phyloP scores from a whole-genome alignment of 2,113 vertebrate species.

The Laterallus jamaicensis region DNA sequence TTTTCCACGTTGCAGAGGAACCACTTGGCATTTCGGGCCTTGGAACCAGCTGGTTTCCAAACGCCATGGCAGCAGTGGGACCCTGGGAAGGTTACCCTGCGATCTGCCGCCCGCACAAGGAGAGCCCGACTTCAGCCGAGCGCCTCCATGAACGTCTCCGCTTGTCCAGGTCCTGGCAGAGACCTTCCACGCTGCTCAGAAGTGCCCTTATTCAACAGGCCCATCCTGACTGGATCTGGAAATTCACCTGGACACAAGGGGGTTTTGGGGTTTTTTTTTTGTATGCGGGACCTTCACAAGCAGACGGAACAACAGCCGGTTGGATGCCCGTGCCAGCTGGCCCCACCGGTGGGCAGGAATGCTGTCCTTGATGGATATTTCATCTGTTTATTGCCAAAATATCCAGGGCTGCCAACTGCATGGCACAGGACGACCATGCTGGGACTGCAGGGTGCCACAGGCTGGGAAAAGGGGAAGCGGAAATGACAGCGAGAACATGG shows the following conservation, averaged over 20 bases:
- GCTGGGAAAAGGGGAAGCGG: not conserved
- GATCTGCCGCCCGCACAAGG: not conserved
- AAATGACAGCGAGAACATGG: not conserved
- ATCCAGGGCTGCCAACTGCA: not conserved
- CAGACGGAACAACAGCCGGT: not conserved
- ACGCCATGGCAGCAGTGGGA: not conserved
- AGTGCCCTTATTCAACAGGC: not conserved
- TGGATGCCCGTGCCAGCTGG: conserved; percentile 16
- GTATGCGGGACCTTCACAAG: not conserved
- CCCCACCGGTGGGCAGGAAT: not conserved
- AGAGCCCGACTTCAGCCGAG: conserved; percentile 19
- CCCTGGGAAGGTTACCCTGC: not conserved
- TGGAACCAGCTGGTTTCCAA: not conserved
- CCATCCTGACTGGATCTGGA: conserved; percentile 30
- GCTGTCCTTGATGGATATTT: conserved; percentile 40
- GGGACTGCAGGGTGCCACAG: not conserved
- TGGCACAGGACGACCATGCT: not conserved
- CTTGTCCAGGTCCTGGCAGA: not conserved
- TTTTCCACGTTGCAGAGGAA: not conserved
- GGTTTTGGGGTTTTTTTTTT: not conserved
- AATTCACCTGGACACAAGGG: conserved; percentile 16
- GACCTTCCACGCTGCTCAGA: not conserved
- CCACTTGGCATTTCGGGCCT: not conserved
- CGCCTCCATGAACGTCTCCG: not conserved
- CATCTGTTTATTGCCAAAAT: conserved; percentile 48